A percentile compares a stretch with the other conserved stretches of the same genome.
These are phyloP conservation scores for Salvelinus fontinalis DNA, from an alignment of 2,113 vertebrate species.

Conservation along the genomic window DNA sequence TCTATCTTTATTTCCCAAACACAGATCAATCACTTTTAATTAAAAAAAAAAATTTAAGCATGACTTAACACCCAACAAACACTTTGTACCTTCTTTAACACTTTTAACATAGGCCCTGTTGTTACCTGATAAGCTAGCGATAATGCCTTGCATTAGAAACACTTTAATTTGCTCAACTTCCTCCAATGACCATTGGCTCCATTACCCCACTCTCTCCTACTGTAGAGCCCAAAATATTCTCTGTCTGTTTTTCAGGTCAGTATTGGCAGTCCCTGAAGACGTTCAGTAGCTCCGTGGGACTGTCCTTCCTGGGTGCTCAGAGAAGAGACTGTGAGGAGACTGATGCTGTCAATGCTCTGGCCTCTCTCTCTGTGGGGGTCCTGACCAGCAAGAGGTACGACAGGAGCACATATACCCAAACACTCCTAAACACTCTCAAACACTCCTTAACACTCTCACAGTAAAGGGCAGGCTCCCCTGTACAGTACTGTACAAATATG, in stretches of 20 bases:
- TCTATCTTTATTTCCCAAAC: too few relatives aligned
- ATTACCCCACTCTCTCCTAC: too few relatives aligned
- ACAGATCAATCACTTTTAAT: too few relatives aligned
- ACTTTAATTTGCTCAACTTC: too few relatives aligned
- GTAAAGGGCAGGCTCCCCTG: neutral
- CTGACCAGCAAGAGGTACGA: constrained; percentile 82
- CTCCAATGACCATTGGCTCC: neutral
- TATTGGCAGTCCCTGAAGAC: constrained; percentile 89
- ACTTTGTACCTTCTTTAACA: too few relatives aligned
- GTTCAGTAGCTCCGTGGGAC: constrained; percentile 72
- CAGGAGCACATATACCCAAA: constrained; percentile 21
- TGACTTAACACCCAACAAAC: too few relatives aligned
- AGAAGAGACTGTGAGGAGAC: constrained; percentile 86
- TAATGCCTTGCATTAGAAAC: too few relatives aligned
- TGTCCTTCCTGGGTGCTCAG: constrained; percentile 83
- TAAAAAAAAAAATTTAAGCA: too few relatives aligned
- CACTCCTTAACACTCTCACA: neutral
- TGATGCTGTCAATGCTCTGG: constrained; percentile 89
- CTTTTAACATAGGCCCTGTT: too few relatives aligned
- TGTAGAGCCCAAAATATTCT: too few relatives aligned
- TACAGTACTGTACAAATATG: neutral
- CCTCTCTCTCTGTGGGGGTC: constrained; percentile 86
- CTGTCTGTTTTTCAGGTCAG: constrained; percentile 75
- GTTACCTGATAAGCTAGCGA: too few relatives aligned
- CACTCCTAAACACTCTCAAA: constrained; percentile 30